Base-by-base conservation (phyloP, 2,113 vertebrate genomes). In the Sebastes schlegelii region DNA sequence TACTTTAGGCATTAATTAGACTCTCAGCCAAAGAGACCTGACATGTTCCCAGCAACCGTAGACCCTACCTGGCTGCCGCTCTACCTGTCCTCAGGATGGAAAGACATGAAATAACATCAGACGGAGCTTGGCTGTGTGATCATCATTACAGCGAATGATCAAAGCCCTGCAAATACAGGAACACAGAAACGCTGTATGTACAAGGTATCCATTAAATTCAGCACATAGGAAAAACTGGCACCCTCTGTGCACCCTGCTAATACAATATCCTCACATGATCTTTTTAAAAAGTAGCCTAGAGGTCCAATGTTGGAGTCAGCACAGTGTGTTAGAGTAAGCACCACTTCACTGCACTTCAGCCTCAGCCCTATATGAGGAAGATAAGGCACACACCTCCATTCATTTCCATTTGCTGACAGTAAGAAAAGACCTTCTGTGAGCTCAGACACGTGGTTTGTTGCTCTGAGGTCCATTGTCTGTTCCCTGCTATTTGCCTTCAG, bases 121-220 rank as follows among this genome's bases (percentile, higher is more conserved):
- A 77, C 1, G 0, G 19, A 62, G 74, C 63, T 62, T 8, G n/a
- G 60, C 68, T 66, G 61, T 79, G 74, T 86, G 81, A 88, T 83
- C 79, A 68, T 71, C 9, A 2, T 63, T 62, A 62, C 74, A 74
- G 66, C 64, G 51, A 77, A 45, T 55, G 17, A 85, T 88, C 69
- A 85, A 91, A 91, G 82, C 57, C 64, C 69, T 51, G 63, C 34
- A 57, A 64, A 49, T 43, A 17, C 70, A 77, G 45, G 14, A 69
- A 79, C 74, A 88, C 74, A 61, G 73, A 65, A 23, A 65, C 17
- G 4, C 52, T 80, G 67, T 34, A 23, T 58, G 60, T 71, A 83
- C 68, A 19, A 70, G 51, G 58, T 19, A 48, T 43, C 88, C 51
- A 71, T 79, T 85, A 10, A 62, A 21, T 58, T 79, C 26, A 67